A percentile compares a stretch with the other conserved stretches of the same genome.
These are phyloP conservation scores for Staurois parvus DNA, from an alignment of 2,797 vertebrate species.

Conservation along the genomic window DNA sequence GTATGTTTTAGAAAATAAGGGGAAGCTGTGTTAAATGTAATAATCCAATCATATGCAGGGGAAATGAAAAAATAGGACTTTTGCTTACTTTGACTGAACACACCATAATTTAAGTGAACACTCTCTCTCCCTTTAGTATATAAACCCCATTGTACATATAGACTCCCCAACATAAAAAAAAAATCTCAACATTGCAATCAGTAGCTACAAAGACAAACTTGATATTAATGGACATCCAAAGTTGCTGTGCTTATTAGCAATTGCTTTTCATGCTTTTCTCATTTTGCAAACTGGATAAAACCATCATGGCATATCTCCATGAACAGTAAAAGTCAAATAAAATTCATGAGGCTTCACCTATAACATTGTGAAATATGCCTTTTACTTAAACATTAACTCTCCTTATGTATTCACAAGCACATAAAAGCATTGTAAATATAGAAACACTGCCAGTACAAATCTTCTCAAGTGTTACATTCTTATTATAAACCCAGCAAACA, in stretches of 20 bases:
- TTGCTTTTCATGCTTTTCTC: not conserved
- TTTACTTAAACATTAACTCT: not conserved
- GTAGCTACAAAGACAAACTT: not conserved
- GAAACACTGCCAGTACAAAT: constrained; percentile 2
- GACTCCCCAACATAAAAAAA: not conserved
- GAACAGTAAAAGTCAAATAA: not conserved
- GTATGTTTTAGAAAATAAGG: too few species aligned
- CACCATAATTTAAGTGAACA: too few species aligned
- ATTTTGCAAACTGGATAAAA: not conserved
- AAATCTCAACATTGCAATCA: not conserved
- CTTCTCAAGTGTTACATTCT: constrained; percentile 14
- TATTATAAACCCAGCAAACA: not conserved
- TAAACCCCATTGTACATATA: not conserved
- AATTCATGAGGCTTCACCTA: not conserved
- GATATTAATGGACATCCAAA: not conserved
- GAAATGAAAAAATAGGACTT: too few species aligned
- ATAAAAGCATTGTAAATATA: constrained; percentile 7
- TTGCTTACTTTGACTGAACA: too few species aligned
- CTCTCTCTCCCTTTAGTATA: too few species aligned
- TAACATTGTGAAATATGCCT: constrained; percentile 15
- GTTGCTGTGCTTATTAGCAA: not conserved
- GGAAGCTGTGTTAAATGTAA: too few species aligned
- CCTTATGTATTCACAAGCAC: not conserved
- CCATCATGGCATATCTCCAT: not conserved
- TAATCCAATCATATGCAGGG: too few species aligned